Evolutionary conservation across 2,113 vertebrate species (phyloP).

Genomic region (Pheucticus melanocephalus): DNA sequence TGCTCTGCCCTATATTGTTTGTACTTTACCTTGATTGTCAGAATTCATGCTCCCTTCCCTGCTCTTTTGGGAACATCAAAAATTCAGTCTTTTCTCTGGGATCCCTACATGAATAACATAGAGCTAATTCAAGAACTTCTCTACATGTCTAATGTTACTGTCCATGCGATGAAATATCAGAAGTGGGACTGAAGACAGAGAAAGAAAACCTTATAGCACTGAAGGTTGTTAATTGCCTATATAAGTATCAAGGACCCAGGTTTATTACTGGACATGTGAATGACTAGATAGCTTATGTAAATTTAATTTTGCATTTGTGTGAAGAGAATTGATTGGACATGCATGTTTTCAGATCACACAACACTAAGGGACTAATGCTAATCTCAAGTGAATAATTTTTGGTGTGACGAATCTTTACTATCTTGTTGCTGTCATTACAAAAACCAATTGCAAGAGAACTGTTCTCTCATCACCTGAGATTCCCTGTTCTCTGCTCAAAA

Average conservation of each 20-base stretch:
- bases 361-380: background rate
- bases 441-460: background rate
- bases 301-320: background rate
- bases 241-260: background rate
- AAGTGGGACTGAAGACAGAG: background rate
- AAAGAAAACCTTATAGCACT: background rate
- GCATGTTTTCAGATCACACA: background rate
- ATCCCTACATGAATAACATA: background rate
- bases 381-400: background rate
- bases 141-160: background rate
- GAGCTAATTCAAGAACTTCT: background rate
- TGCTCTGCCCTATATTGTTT: background rate
- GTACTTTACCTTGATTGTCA: background rate
- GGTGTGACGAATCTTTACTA: background rate
- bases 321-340: background rate
- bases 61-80: background rate
- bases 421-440: background rate
- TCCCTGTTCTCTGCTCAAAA: background rate
- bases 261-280: background rate
- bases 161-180: background rate
- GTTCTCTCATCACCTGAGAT: background rate
- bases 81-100: background rate
- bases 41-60: background rate
- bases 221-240: background rate
- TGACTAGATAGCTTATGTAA: background rate